Evolutionary conservation across 2,113 vertebrate genomes (phyloP).

Genomic region (Macaca nemestrina): DNA sequence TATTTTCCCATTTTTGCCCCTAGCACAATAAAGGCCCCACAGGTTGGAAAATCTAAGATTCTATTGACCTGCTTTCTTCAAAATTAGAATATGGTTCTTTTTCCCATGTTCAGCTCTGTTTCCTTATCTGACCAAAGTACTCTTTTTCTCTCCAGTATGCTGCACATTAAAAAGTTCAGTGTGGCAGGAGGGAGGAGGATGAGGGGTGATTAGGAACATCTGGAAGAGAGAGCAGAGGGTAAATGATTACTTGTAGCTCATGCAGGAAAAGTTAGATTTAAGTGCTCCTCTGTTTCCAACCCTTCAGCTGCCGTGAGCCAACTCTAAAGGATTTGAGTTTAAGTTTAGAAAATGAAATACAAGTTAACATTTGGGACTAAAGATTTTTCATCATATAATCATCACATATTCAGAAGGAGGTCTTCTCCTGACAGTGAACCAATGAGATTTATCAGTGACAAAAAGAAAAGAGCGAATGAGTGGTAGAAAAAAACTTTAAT

Average conservation of each 20-base stretch:
- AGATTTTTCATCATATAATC: not conserved
- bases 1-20: not conserved
- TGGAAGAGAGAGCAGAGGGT: not conserved
- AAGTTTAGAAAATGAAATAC: not conserved
- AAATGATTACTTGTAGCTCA: not conserved
- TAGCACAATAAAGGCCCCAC: not conserved
- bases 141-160: not conserved
- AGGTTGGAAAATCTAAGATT: not conserved
- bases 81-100: not conserved
- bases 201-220: not conserved
- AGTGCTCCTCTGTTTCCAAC: not conserved
- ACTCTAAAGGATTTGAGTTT: not conserved
- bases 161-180: not conserved
- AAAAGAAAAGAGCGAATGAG: not conserved
- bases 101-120: not conserved
- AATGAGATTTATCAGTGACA: not conserved
- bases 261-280: constrained; percentile 10
- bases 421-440: not conserved
- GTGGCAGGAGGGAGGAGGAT: too few relatives aligned
- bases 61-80: not conserved
- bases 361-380: not conserved
- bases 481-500: not conserved
- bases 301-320: not conserved
- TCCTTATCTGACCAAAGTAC: not conserved
- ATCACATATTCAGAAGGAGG: not conserved